Evolutionary conservation across 2,888 invertebrate genomes (phyloP).

Genomic region (Mamestra brassicae): DNA sequence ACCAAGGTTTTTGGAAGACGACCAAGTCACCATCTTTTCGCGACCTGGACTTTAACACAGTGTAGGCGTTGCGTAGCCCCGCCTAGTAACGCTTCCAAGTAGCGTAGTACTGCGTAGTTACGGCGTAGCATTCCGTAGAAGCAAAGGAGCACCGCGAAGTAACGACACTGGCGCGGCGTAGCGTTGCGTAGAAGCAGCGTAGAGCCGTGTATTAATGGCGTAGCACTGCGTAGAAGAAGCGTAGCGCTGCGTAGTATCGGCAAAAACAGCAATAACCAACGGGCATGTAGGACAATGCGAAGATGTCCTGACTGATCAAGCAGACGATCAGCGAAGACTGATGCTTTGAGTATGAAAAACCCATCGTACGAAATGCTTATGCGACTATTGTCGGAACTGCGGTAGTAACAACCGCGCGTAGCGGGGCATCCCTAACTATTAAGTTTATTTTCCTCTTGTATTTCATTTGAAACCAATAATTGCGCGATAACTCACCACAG

Average conservation of each 20-base stretch:
- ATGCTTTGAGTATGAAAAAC: slow-evolving; percentile 10
- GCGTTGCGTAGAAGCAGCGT: neutral
- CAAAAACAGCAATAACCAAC: neutral
- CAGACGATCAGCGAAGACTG: no score
- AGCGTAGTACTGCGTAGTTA: neutral
- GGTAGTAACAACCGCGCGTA: slow-evolving; percentile 4
- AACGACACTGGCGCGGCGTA: neutral
- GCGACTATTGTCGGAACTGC: slow-evolving; percentile 30
- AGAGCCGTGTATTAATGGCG: neutral
- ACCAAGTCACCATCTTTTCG: neutral
- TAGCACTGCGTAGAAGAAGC: neutral
- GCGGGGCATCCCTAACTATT: slow-evolving; percentile 25
- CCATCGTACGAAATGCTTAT: neutral
- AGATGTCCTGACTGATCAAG: neutral
- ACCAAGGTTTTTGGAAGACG: no score
- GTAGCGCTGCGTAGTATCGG: neutral
- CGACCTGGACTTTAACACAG: no score
- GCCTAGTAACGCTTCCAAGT: neutral
- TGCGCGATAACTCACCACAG: slow-evolving; percentile 14
- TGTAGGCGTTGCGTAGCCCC: neutral
- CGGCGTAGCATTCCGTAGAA: neutral
- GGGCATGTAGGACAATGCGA: neutral
- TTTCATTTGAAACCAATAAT: slow-evolving; percentile 49
- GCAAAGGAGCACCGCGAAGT: neutral
- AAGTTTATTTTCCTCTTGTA: slow-evolving; percentile 42